Base-by-base conservation (phyloP, 2,113 vertebrate species). In the Choloepus hoffmanni region DNA sequence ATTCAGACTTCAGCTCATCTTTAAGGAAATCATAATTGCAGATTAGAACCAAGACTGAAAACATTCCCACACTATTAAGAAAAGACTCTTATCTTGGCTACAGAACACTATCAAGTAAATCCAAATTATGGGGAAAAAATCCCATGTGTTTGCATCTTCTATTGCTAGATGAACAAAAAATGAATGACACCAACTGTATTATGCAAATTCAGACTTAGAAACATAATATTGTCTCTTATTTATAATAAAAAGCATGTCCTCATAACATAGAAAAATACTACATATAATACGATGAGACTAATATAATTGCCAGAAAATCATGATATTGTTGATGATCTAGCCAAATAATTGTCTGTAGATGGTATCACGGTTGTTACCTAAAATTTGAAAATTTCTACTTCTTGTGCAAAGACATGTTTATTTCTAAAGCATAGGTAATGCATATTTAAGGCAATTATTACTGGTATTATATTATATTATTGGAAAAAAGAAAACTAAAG, bases 41-140 rank as follows among this genome's bases (percentile, higher is more conserved):
- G 70, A 82, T 26, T 33, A 45, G 33, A 88, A 88, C 40, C 68
- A 85, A 11, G 30, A 85, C 58, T 67, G 63, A 48, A 74, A 67
- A 67, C 7, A 76, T 82, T 87, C 26, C 21, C 18, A 73, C 12
- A 40, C 24, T 72, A 73, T 50, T 85, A 74, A 67, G 45, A 78
- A 72, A 86, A 81, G 6, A 14, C 7, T 86, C 21, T 74, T 89
- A 40, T 63, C 24, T n/a, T 65, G 53, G 28, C 18, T 58, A 73
- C 15, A 83, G 28, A 89, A 36, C n/a, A 84, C 26, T 87, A 78
- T 62, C 72, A 90, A 81, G 90, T 79, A n/a, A 72, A 78, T 85
- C 3, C 18, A 36, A 89, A 85, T 77, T 73, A 83, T 63, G 48
- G 89, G 85, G 89, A 58, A 63, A 79, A 88, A 82, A 36, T 36